Evolutionary conservation across 35 echinoderm and acorn worm species (phyloP).

Genomic region (Apostichopus parvimensis): DNA sequence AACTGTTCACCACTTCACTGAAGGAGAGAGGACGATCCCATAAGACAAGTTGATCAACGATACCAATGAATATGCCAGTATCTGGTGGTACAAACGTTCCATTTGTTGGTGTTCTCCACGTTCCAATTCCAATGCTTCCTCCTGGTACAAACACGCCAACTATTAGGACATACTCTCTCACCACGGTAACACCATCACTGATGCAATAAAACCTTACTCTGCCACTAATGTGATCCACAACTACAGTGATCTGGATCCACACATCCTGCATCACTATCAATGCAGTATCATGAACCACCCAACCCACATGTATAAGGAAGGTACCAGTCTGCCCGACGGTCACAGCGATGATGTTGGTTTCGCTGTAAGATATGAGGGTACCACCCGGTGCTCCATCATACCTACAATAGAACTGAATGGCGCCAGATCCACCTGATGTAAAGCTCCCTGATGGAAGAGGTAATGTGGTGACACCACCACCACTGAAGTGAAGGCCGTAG

Average conservation of each 20-base stretch:
- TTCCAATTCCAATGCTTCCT: conserved; percentile 71
- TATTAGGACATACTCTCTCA: conserved; percentile 47
- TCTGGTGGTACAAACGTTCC: conserved; percentile 43
- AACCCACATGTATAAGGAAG: conserved; percentile 64
- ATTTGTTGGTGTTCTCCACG: conserved; percentile 73
- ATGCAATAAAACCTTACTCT: conserved; percentile 64
- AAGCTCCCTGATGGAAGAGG: conserved; percentile 47
- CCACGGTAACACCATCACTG: conserved; percentile 37
- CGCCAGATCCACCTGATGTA: conserved; percentile 22
- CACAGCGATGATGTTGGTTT: conserved; percentile 63
- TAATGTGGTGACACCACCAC: conserved; percentile 58
- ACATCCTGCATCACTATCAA: conserved; percentile 46
- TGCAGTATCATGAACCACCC: conserved; percentile 44
- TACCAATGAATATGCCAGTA: conserved; percentile 59
- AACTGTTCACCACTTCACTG: conserved; percentile 59
- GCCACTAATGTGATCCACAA: conserved; percentile 45
- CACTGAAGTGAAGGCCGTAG: conserved; percentile 66
- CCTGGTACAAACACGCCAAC: conserved; percentile 51
- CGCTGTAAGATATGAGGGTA: conserved; percentile 66
- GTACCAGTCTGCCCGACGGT: conserved; percentile 37
- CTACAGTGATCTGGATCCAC: conserved; percentile 78
- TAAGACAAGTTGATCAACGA: conserved; percentile 59
- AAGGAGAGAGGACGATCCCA: conserved; percentile 58
- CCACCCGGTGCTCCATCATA: conserved; percentile 42
- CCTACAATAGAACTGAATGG: conserved; percentile 73